A percentile compares a stretch with the other conserved stretches of the same genome.
phyloP scores from a whole-genome alignment of 2,797 vertebrate genomes.

The Gephyroberyx darwinii region DNA sequence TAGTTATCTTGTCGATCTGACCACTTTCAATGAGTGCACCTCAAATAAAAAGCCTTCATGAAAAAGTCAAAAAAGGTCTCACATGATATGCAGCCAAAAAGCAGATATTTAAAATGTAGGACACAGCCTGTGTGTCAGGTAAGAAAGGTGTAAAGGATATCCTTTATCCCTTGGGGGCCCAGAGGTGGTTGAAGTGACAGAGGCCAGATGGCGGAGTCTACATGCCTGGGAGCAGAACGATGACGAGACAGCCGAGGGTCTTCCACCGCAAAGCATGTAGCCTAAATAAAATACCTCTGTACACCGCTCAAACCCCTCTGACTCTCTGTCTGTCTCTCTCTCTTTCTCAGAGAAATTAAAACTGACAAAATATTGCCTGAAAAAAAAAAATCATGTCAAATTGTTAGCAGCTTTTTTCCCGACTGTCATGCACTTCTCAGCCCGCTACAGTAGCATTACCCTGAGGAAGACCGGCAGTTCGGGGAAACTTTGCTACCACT shows the following conservation, averaged over 20 bases:
- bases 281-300: slow-evolving; percentile 13
- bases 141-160: slow-evolving; percentile 25
- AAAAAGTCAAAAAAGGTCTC: slow-evolving; percentile 7
- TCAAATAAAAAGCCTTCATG: slow-evolving; percentile 36
- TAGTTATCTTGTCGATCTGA: slow-evolving; percentile 42
- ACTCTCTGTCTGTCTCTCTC: not conserved
- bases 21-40: slow-evolving; percentile 42
- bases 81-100: slow-evolving; percentile 23
- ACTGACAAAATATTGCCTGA: not conserved
- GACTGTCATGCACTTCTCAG: too few species aligned
- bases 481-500: too few species aligned
- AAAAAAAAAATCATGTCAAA: not conserved
- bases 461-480: too few species aligned
- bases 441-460: too few species aligned
- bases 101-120: slow-evolving; percentile 22
- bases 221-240: slow-evolving; percentile 51
- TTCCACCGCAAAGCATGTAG: slow-evolving; percentile 38
- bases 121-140: slow-evolving; percentile 32
- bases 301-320: not conserved
- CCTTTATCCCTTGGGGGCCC: slow-evolving; percentile 44
- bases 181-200: slow-evolving; percentile 57
- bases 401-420: too few species aligned
- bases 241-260: slow-evolving; percentile 46
- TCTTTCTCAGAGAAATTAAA: slow-evolving; percentile 10
- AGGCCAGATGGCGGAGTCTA: slow-evolving; percentile 62